These are phyloP conservation scores for Chiroxiphia lanceolata DNA, from an alignment of 2,797 vertebrate species.

Conservation along the genomic window DNA sequence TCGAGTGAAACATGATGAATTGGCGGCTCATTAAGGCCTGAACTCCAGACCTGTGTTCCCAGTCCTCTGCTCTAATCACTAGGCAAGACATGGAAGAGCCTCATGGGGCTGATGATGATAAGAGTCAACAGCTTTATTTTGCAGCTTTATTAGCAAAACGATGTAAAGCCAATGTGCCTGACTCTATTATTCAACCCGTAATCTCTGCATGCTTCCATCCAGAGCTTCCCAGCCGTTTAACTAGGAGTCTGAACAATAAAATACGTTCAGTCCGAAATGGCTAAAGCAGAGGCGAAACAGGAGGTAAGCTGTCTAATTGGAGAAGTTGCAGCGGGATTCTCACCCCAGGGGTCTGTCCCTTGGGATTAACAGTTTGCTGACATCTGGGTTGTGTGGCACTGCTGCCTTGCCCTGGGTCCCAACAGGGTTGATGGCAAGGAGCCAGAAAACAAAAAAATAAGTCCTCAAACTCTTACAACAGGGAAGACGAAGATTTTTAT, in stretches of 20 bases:
- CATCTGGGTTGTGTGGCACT: constrained; percentile 4
- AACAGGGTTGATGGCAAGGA: neutral
- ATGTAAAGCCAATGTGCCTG: neutral
- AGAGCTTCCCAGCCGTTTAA: constrained; percentile 25
- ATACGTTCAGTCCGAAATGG: neutral
- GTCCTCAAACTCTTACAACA: neutral
- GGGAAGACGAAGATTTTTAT: neutral
- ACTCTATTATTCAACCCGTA: constrained; percentile 20
- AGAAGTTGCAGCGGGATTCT: constrained; percentile 26
- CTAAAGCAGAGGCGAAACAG: constrained; percentile 32
- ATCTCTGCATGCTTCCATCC: neutral
- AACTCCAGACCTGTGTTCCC: constrained; percentile 28
- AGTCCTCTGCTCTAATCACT: constrained; percentile 49
- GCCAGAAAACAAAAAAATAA: neutral
- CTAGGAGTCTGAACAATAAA: constrained; percentile 38
- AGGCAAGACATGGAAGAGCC: constrained; percentile 15
- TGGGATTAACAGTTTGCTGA: constrained; percentile 55
- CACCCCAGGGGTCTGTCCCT: constrained; percentile 53
- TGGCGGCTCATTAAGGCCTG: constrained; percentile 67
- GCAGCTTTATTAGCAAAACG: constrained; percentile 21
- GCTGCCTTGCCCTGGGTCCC: constrained; percentile 23
- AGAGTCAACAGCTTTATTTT: constrained; percentile 40
- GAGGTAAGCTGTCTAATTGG: constrained; percentile 60
- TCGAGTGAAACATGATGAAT: constrained; percentile 38
- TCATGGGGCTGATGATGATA: constrained; percentile 18